Evolutionary conservation across 2,888 invertebrate genomes (phyloP), one percentile per base, ranked within the genome.

Genomic region (Leptarthrus brevirostris): DNA sequence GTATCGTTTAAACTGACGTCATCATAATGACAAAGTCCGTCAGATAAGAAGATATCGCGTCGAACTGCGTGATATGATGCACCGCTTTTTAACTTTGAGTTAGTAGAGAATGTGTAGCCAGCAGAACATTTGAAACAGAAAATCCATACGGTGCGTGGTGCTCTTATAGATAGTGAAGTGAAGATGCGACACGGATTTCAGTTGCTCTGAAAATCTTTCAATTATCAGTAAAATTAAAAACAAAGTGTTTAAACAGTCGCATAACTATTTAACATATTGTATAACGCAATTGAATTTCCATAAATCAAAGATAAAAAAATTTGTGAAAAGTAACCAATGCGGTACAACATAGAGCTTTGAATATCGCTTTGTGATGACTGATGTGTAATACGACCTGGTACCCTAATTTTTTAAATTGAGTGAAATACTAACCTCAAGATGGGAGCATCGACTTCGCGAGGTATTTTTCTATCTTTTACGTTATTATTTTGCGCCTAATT

Each of bases 391-490:
- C n/a, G 54, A 26, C 30, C 54, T 54, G 10, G 4, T 54, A 26
- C 12, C 18, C 54, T n/a, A 54, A 54, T 26, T 54, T 26, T 14
- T 26, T 10, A 12, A 24, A 30, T 30, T 26, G 26, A 24, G 30
- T 26, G 26, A 24, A 24, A 54, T 14, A 22, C 1, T 24, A 14
- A 54, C 12, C 40, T 30, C 52, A 30, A 22, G 34, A 69, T 69
- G 69, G 69, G 69, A 18, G 69, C 69, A 18, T 49, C 52, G 22
- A 30, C 30, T 12, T 69, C 69, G 16, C 49, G 44, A 26, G 69
- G 69, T 69, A 69, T 47, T 47, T 66, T 47, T 22, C 18, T 61
- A 3, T 18, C 16, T 58, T 58, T 58, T 22, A 34, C 18, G 6
- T 44, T 64, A 40, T 20, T 18, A 16, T 56, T 40, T 24, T 47